Evolutionary conservation across 2,888 invertebrate genomes (phyloP).

Genomic region (Serripes groenlandicus): DNA sequence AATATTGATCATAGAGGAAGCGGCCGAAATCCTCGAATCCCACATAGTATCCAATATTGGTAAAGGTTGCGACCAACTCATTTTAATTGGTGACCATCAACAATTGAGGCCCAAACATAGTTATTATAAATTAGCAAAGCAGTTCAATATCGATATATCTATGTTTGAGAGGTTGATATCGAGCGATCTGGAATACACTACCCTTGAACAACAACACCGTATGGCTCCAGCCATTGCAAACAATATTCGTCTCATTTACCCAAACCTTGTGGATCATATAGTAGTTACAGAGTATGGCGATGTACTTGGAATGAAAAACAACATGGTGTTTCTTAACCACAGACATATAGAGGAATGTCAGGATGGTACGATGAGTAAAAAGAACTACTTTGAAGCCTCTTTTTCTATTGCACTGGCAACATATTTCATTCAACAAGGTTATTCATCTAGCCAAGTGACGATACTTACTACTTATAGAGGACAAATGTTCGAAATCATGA

Average conservation of each 20-base stretch:
- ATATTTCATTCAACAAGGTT: conserved; percentile 80
- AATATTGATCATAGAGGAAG: conserved; percentile 92
- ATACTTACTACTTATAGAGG: conserved; percentile 73
- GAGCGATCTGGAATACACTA: conserved; percentile 89
- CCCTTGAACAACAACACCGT: conserved; percentile 89
- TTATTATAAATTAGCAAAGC: conserved; percentile 90
- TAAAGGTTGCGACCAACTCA: conserved; percentile 91
- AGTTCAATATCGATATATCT: conserved; percentile 91
- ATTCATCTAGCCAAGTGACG: conserved; percentile 75
- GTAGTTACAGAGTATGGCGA: conserved; percentile 66
- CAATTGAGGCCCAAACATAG: conserved; percentile 92
- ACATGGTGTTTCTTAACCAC: conserved; percentile 80
- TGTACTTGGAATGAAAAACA: conserved; percentile 71
- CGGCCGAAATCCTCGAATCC: conserved; percentile 94
- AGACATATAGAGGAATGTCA: conserved; percentile 62
- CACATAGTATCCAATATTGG: conserved; percentile 93
- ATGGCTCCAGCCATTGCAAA: conserved; percentile 89
- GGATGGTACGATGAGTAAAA: conserved; percentile 63
- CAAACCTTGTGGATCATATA: conserved; percentile 63
- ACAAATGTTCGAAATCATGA: conserved; percentile 78
- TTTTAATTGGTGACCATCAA: conserved; percentile 94
- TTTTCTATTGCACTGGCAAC: conserved; percentile 72
- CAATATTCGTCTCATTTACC: conserved; percentile 80
- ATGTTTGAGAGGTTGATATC: conserved; percentile 93
- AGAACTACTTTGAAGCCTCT: conserved; percentile 78